A percentile compares a stretch with the other conserved stretches of the same genome.
Evolutionary conservation across 2,113 vertebrate species (phyloP).

Genomic region (Telmatochromis brichardi): DNA sequence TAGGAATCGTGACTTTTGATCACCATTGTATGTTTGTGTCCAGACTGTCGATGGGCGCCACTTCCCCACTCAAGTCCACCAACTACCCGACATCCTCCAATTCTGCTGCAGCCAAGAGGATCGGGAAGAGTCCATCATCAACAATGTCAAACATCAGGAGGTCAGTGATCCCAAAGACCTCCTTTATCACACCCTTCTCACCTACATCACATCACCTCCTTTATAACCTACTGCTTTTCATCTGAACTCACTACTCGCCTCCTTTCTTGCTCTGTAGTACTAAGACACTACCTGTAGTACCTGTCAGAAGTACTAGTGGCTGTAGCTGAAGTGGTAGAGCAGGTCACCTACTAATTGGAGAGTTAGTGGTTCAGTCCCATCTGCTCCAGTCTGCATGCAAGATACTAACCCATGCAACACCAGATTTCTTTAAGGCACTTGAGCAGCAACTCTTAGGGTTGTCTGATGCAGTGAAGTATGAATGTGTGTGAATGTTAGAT

Average conservation of each 20-base stretch:
- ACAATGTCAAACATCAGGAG: slow-evolving; percentile 74
- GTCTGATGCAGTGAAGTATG: not conserved
- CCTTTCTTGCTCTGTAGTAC: not conserved
- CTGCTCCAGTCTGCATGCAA: not conserved
- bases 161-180: slow-evolving; percentile 53
- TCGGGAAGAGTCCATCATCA: slow-evolving; percentile 67
- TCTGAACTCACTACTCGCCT: not conserved
- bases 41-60: slow-evolving; percentile 71
- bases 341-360: not conserved
- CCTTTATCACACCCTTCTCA: not conserved
- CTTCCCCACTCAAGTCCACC: slow-evolving; percentile 77
- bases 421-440: not conserved
- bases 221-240: not conserved
- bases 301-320: not conserved
- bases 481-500: not conserved
- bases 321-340: not conserved
- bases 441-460: not conserved
- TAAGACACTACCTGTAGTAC: not conserved
- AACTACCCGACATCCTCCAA: slow-evolving; percentile 74
- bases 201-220: not conserved
- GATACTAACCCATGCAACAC: not conserved
- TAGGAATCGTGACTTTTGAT: not conserved
- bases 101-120: slow-evolving; percentile 76
- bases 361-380: not conserved
- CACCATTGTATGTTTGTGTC: not conserved